A percentile compares a stretch with the other conserved stretches of the same genome.
Evolutionary conservation across 1,140 invertebrate species (phyloP).

Genomic region (Frieseomelitta varia): DNA sequence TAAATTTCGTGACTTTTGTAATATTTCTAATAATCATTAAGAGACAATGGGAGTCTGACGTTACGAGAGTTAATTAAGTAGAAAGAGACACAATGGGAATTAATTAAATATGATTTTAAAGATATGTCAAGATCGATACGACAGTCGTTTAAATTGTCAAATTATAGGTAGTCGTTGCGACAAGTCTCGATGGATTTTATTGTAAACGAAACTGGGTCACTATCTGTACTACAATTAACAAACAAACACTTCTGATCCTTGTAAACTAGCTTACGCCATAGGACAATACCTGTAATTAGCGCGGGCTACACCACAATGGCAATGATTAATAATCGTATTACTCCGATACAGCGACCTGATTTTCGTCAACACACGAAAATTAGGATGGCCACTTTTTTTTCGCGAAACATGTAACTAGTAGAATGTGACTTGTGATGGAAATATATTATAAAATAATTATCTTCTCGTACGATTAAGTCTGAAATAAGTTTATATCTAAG

Average conservation of each 20-base stretch:
- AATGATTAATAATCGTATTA: neutral
- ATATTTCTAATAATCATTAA: too few species aligned
- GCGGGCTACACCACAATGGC: neutral
- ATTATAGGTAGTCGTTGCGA: neutral
- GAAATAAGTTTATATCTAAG: neutral
- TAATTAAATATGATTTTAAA: neutral
- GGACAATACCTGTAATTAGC: constrained; percentile 6
- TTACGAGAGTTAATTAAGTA: too few species aligned
- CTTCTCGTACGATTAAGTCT: neutral
- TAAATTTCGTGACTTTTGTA: too few species aligned
- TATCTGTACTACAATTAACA: neutral
- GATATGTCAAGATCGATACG: neutral
- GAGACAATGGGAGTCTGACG: too few species aligned
- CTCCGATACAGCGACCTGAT: neutral
- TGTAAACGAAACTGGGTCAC: neutral
- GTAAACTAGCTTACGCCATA: neutral
- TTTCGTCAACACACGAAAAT: neutral
- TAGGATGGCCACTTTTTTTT: neutral
- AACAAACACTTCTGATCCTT: constrained; percentile 13
- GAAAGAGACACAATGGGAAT: too few species aligned
- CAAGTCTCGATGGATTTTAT: neutral
- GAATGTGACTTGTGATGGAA: neutral
- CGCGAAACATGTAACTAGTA: too few species aligned
- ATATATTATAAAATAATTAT: too few species aligned
- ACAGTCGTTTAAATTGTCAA: neutral